A percentile compares a stretch with the other conserved stretches of the same genome.
Evolutionary conservation across 2,888 invertebrate genomes (phyloP).

Genomic region (Lochmaea crataegi): DNA sequence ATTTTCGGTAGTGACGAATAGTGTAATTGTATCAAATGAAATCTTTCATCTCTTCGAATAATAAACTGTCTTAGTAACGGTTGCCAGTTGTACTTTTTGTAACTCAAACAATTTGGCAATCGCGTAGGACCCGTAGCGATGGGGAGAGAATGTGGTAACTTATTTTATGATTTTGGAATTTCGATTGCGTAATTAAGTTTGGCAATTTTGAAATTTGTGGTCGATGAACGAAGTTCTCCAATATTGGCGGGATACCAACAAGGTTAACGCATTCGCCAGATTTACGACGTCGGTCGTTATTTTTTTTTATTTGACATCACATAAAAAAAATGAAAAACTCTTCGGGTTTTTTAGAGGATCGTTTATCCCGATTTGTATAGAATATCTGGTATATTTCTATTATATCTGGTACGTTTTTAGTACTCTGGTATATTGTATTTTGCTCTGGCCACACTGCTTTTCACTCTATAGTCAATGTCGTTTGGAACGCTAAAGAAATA

Average conservation of each 20-base stretch:
- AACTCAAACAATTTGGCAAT: neutral
- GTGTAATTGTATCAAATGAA: neutral
- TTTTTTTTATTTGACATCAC: conserved; percentile 12
- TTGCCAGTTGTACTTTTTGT: neutral
- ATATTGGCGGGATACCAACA: conserved; percentile 5
- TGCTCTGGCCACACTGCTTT: no score
- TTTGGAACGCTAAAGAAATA: no score
- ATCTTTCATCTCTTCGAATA: neutral
- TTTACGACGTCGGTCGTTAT: neutral
- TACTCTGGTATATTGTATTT: no score
- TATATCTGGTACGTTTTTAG: no score
- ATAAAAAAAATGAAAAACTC: neutral
- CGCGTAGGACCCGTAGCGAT: neutral
- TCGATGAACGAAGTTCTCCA: conserved; percentile 12
- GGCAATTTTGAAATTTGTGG: conserved; percentile 12
- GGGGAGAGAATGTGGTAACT: conserved; percentile 7
- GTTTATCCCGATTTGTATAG: neutral
- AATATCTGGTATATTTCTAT: no score
- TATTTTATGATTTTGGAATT: conserved; percentile 8
- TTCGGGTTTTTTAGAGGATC: neutral
- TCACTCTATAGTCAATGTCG: no score
- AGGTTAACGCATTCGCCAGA: conserved; percentile 11
- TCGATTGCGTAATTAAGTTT: conserved; percentile 10
- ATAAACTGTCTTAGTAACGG: neutral
- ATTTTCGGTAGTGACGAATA: neutral